phyloP scores from a whole-genome alignment of 2,888 invertebrate species.

The Copidosoma aretas region DNA sequence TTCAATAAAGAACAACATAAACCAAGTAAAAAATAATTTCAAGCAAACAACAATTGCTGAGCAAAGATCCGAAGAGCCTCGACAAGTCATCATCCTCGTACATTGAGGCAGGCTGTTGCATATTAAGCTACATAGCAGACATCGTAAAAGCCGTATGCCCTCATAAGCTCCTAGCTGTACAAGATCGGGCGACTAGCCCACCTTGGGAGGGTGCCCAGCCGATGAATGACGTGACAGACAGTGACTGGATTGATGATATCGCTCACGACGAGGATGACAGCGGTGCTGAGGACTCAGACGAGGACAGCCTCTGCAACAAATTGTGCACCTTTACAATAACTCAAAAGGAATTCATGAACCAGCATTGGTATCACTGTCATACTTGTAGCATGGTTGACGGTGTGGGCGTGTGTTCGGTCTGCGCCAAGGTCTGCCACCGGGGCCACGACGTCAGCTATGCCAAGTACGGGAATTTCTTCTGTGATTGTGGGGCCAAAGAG shows the following conservation, averaged over 20 bases:
- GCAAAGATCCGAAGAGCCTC: conserved; percentile 63
- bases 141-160: conserved; percentile 69
- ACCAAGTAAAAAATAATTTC: background rate
- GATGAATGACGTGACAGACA: conserved; percentile 65
- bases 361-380: conserved; percentile 99
- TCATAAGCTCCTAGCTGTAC: conserved; percentile 44
- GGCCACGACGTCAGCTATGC: conserved; percentile 97
- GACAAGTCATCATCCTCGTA: conserved; percentile 65
- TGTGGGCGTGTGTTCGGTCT: conserved; percentile 96
- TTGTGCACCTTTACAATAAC: conserved; percentile 96
- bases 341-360: conserved; percentile 97
- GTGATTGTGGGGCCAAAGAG: conserved; percentile 97
- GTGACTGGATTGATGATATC: conserved; percentile 86
- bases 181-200: conserved; percentile 68
- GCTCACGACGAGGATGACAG: conserved; percentile 90
- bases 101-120: conserved; percentile 80
- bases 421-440: conserved; percentile 95
- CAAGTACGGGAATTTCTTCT: conserved; percentile 98
- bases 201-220: conserved; percentile 78
- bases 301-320: conserved; percentile 87
- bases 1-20: too few species aligned
- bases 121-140: conserved; percentile 85
- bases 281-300: conserved; percentile 90
- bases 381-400: conserved; percentile 99
- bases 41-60: conserved; percentile 67